phyloP scores from a whole-genome alignment of 2,113 vertebrate species.

The Panurus biarmicus region DNA sequence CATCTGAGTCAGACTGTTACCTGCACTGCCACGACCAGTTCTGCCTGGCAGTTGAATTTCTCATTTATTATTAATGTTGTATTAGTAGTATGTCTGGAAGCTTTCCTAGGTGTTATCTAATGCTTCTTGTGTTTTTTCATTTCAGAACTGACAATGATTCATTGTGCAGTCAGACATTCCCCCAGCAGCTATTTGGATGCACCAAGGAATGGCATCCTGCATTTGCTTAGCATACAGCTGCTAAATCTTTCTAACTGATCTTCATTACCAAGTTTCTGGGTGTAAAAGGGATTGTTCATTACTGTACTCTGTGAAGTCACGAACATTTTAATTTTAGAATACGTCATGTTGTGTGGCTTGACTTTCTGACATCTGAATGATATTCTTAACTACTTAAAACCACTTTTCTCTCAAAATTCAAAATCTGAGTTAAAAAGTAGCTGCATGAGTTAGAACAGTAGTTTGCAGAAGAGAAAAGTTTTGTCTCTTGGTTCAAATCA shows the following conservation, averaged over 20 bases:
- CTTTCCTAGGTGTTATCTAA: slow-evolving; percentile 21
- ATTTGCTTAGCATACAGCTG: neutral
- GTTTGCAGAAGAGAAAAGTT: neutral
- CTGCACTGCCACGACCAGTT: neutral
- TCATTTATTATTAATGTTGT: neutral
- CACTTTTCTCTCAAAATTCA: neutral
- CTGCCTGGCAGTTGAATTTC: neutral
- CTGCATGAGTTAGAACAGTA: neutral
- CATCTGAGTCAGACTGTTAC: neutral
- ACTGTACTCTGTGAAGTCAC: neutral
- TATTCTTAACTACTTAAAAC: neutral
- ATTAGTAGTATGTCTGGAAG: neutral
- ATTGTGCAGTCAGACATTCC: neutral
- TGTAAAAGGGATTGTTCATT: neutral
- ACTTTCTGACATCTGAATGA: neutral
- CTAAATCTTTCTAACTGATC: neutral
- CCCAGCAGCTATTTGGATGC: slow-evolving; percentile 4
- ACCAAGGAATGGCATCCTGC: neutral
- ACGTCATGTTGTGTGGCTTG: neutral
- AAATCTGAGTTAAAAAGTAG: neutral
- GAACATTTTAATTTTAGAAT: neutral
- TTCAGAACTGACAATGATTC: slow-evolving; percentile 20
- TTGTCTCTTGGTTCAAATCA: neutral
- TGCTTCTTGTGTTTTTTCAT: neutral
- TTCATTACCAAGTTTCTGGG: neutral